Percentiles rank a stretch among this genome's conserved stretches.
phyloP scores from a whole-genome alignment of 37 sponge, comb jelly and placozoan genomes.

The Axinella damicornis region DNA sequence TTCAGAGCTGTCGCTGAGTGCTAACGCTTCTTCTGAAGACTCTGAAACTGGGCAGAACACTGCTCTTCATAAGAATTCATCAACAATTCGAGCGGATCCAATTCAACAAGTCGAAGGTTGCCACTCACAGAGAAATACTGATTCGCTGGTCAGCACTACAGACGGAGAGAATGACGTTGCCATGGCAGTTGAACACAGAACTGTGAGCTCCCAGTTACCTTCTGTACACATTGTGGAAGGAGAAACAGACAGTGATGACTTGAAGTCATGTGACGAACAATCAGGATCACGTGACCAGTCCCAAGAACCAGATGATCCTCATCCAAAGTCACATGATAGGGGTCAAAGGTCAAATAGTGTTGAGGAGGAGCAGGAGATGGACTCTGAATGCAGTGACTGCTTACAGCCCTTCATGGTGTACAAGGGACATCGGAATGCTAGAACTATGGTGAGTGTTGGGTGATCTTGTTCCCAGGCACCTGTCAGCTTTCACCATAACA shows the following conservation, averaged over 20 bases:
- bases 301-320: too few species aligned
- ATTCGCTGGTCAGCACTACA: too few species aligned
- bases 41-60: too few species aligned
- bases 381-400: not conserved
- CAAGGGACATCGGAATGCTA: slow-evolving; percentile 86
- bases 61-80: too few species aligned
- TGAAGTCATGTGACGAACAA: not conserved
- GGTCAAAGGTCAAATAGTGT: not conserved
- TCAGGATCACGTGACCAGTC: slow-evolving; percentile 22
- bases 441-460: slow-evolving; percentile 78
- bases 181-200: not conserved
- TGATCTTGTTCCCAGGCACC: too few species aligned
- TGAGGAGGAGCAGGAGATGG: not conserved
- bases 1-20: too few species aligned
- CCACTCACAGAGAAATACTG: too few species aligned
- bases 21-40: too few species aligned
- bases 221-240: slow-evolving; percentile 33
- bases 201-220: not conserved
- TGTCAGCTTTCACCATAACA: too few species aligned
- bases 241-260: slow-evolving; percentile 59
- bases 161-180: too few species aligned
- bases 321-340: slow-evolving; percentile 33
- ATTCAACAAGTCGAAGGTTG: too few species aligned
- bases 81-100: too few species aligned
- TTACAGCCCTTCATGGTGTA: slow-evolving; percentile 59